phyloP scores from a whole-genome alignment of 2,888 invertebrate species.

The Lordiphosa andalusiaca region DNA sequence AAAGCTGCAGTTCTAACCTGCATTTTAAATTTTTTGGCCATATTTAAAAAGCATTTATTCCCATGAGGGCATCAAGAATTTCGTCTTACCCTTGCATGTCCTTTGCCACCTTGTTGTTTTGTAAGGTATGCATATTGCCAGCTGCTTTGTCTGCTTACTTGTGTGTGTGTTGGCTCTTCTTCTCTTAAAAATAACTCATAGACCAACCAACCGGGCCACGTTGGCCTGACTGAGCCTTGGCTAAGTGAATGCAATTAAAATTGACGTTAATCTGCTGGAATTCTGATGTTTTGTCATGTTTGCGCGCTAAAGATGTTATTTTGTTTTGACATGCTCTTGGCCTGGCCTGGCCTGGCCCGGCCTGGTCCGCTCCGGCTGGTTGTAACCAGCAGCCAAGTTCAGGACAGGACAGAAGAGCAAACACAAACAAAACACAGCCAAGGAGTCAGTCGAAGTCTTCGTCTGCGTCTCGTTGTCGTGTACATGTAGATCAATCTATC shows the following conservation, averaged over 20 bases:
- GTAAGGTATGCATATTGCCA: conserved; percentile 59
- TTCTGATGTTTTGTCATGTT: conserved; percentile 75
- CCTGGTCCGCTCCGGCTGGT: conserved; percentile 11
- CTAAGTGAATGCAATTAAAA: conserved; percentile 75
- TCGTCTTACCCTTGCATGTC: conserved; percentile 15
- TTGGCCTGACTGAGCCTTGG: conserved; percentile 31
- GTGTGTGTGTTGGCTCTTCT: conserved; percentile 29
- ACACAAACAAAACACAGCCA: conserved; percentile 30
- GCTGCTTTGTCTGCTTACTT: conserved; percentile 14
- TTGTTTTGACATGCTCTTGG: conserved; percentile 75
- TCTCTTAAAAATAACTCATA: conserved; percentile 41
- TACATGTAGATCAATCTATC: conserved; percentile 75
- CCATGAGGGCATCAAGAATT: conserved; percentile 21
- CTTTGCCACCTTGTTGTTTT: conserved; percentile 11
- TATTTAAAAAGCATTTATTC: no score
- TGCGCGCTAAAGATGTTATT: conserved; percentile 75
- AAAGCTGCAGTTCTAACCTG: no score
- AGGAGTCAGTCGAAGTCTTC: conserved; percentile 25
- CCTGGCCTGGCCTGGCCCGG: conserved; percentile 46
- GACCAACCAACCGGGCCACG: conserved; percentile 11
- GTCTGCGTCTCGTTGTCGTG: conserved; percentile 51
- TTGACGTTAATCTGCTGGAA: conserved; percentile 75
- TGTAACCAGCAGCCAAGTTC: conserved; percentile 27
- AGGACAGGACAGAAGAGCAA: conserved; percentile 26
- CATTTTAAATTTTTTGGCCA: no score